Conservation (phyloP, 92 coral and sea anemone genomes). For the Phymanthus crucifer region DNA sequence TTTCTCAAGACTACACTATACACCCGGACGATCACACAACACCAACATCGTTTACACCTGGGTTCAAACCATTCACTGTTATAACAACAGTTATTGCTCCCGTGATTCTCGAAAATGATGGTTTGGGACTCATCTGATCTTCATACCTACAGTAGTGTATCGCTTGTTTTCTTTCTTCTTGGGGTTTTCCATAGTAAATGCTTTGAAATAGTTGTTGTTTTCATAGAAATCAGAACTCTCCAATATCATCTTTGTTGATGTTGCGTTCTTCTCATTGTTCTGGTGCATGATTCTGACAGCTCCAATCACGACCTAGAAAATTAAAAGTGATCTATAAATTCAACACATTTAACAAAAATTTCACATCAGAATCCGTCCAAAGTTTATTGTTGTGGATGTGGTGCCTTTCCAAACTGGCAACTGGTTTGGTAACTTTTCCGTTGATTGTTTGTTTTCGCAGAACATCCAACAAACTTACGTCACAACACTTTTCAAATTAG, state of each 20-base stretch:
- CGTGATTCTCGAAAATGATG: neutral
- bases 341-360: neutral
- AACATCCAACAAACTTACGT: no score
- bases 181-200: constrained; percentile 84
- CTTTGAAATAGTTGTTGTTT: constrained; percentile 75
- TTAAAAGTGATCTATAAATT: neutral
- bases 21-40: no score
- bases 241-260: constrained; percentile 71
- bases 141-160: constrained; percentile 78
- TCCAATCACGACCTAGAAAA: constrained; percentile 56
- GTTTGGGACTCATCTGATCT: neutral
- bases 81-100: no score
- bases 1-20: no score
- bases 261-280: constrained; percentile 71
- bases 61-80: no score
- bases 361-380: no score
- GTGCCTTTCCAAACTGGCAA: no score
- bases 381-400: no score
- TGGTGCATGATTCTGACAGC: constrained; percentile 77
- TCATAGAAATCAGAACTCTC: constrained; percentile 79
- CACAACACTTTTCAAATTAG: no score
- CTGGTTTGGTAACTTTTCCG: no score
- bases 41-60: no score
- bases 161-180: constrained; percentile 57
- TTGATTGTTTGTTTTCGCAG: no score